Conservation (phyloP, 2,888 invertebrate genomes). For the Noctua janthina region DNA sequence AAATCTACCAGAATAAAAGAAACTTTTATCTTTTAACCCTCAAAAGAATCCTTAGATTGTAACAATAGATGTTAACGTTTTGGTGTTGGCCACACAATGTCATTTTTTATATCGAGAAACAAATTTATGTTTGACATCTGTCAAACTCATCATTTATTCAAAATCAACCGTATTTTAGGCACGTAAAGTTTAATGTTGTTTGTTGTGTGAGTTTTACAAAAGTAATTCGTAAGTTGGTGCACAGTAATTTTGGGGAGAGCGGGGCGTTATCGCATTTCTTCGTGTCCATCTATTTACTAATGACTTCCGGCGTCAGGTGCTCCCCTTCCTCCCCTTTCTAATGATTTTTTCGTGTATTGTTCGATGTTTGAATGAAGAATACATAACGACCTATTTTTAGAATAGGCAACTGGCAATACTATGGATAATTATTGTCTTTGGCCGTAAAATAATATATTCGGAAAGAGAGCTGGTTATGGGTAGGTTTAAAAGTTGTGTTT, state of each 20-base stretch:
- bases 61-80: constrained; percentile 84
- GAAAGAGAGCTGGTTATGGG: neutral
- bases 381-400: constrained; percentile 61
- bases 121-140: constrained; percentile 66
- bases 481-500: neutral
- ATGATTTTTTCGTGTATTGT: constrained; percentile 77
- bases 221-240: constrained; percentile 65
- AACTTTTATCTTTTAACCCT: constrained; percentile 76
- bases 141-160: constrained; percentile 29
- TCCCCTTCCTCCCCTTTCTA: constrained; percentile 77
- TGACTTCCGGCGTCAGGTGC: constrained; percentile 90
- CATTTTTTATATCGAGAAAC: constrained; percentile 81
- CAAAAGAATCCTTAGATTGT: constrained; percentile 80
- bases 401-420: constrained; percentile 11
- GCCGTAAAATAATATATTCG: neutral
- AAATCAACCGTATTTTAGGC: constrained; percentile 46
- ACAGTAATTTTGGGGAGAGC: constrained; percentile 84
- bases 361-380: constrained; percentile 61
- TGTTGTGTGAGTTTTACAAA: constrained; percentile 11
- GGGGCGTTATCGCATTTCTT: constrained; percentile 85
- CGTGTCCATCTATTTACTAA: constrained; percentile 90
- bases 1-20: constrained; percentile 63
- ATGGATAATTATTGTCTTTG: constrained; percentile 28
- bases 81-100: constrained; percentile 85
- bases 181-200: constrained; percentile 38